Percentiles rank a stretch among this genome's conserved stretches.
Conservation (phyloP, 2,797 vertebrate genomes). For the Pelodytes ibericus region DNA sequence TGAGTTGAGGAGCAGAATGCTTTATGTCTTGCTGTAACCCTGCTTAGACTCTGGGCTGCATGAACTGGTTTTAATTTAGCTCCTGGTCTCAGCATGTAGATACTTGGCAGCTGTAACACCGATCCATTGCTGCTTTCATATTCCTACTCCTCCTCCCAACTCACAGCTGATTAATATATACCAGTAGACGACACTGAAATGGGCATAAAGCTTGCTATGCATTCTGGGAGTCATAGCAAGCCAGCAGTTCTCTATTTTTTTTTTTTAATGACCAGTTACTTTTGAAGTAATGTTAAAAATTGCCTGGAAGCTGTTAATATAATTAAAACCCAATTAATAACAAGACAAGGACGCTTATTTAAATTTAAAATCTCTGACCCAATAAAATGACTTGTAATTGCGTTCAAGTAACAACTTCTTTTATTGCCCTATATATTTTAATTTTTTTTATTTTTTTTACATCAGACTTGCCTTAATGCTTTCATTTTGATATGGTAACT, state of each 20-base stretch:
- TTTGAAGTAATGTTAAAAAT: too few relatives aligned
- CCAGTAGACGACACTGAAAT: constrained; percentile 44
- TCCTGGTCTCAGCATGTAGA: constrained; percentile 57
- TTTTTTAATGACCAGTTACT: neutral
- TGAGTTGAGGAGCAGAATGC: constrained; percentile 14
- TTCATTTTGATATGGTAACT: constrained; percentile 62
- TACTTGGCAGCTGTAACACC: constrained; percentile 58
- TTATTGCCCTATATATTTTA: constrained; percentile 60
- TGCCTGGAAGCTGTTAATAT: constrained; percentile 19
- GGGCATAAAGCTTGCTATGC: constrained; percentile 1
- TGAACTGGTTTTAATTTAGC: constrained; percentile 58
- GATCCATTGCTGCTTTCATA: constrained; percentile 45
- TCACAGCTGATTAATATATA: constrained; percentile 51
- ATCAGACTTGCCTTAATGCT: constrained; percentile 60
- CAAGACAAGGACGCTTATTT: constrained; percentile 55
- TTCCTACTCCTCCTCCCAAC: constrained; percentile 50
- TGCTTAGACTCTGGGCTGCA: constrained; percentile 46
- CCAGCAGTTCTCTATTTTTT: neutral
- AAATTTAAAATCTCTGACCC: constrained; percentile 53
- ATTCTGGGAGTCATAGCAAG: too few relatives aligned
- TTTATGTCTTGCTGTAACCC: constrained; percentile 46
- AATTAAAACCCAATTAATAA: constrained; percentile 57
- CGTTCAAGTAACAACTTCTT: constrained; percentile 54
- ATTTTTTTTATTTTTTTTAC: constrained; percentile 33
- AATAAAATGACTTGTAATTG: constrained; percentile 34